Percentiles rank a stretch among this genome's conserved stretches.
Evolutionary conservation across 1,140 invertebrate species (phyloP).

Genomic region (Acromyrmex echinatior): DNA sequence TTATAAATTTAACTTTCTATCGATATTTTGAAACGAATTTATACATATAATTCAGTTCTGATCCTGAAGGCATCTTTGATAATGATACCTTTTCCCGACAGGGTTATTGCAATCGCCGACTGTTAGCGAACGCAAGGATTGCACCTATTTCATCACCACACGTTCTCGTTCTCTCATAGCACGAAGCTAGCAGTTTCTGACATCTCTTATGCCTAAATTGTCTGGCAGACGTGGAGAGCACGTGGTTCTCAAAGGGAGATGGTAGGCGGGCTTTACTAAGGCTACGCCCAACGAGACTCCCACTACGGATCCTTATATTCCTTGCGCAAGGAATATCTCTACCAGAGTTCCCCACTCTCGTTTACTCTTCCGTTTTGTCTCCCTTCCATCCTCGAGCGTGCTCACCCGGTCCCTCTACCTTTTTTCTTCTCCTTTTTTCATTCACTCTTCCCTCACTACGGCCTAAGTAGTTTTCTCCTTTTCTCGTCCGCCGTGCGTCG

Average conservation of each 20-base stretch:
- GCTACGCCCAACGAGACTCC: conserved; percentile 74
- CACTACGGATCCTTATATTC: conserved; percentile 65
- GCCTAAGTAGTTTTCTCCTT: background rate
- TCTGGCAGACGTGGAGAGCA: conserved; percentile 65
- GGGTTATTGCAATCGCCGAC: background rate
- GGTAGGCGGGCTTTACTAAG: conserved; percentile 68
- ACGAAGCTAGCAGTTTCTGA: conserved; percentile 9
- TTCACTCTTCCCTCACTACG: conserved; percentile 61
- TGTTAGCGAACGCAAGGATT: background rate
- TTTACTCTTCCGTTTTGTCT: conserved; percentile 36
- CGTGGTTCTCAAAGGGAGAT: conserved; percentile 76
- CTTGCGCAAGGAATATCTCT: conserved; percentile 74
- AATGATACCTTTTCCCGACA: background rate
- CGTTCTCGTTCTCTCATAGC: background rate
- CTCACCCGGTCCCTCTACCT: conserved; percentile 21
- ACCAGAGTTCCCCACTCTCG: conserved; percentile 71
- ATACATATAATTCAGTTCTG: background rate
- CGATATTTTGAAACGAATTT: background rate
- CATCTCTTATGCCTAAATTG: background rate
- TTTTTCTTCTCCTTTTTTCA: conserved; percentile 69
- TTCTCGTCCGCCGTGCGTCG: conserved; percentile 15
- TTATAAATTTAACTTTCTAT: conserved; percentile 3
- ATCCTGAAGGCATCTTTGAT: background rate
- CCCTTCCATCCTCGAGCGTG: conserved; percentile 43
- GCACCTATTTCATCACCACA: background rate